Evolutionary conservation across 2,888 invertebrate species (phyloP).

Genomic region (Trisateles emortualis): DNA sequence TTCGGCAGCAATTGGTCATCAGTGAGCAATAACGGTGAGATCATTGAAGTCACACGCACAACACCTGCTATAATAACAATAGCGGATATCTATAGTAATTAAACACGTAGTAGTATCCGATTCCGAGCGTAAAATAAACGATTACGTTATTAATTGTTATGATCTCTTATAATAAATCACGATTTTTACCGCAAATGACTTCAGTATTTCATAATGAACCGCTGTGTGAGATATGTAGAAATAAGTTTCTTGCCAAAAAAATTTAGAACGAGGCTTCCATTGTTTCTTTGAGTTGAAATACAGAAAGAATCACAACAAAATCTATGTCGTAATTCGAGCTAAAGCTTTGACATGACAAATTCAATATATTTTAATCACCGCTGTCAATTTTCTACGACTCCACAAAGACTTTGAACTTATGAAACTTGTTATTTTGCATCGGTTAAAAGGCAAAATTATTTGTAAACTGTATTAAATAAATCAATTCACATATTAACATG

Average conservation of each 20-base stretch:
- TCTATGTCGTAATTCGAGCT: no score
- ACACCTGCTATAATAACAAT: conserved; percentile 56
- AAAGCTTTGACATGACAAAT: no score
- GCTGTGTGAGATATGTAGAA: neutral
- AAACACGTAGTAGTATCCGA: conserved; percentile 45
- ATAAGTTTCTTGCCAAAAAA: no score
- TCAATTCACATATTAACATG: neutral
- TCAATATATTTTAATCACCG: no score
- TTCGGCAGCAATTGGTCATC: conserved; percentile 71
- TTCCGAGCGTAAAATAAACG: conserved; percentile 49
- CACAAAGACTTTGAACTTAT: no score
- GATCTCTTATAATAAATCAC: conserved; percentile 31
- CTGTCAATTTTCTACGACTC: no score
- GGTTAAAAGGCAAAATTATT: neutral
- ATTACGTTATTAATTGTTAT: conserved; percentile 47
- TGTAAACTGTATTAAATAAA: neutral
- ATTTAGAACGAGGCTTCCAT: no score
- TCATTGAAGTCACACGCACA: conserved; percentile 68
- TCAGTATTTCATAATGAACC: conserved; percentile 4
- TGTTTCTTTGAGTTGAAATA: no score
- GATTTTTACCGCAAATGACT: conserved; percentile 13
- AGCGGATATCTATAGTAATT: conserved; percentile 61
- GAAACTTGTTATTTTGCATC: no score
- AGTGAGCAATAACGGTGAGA: conserved; percentile 82
- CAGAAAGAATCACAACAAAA: no score